Base-by-base conservation (phyloP, 2,888 invertebrate genomes). In the Agrotis puta region DNA sequence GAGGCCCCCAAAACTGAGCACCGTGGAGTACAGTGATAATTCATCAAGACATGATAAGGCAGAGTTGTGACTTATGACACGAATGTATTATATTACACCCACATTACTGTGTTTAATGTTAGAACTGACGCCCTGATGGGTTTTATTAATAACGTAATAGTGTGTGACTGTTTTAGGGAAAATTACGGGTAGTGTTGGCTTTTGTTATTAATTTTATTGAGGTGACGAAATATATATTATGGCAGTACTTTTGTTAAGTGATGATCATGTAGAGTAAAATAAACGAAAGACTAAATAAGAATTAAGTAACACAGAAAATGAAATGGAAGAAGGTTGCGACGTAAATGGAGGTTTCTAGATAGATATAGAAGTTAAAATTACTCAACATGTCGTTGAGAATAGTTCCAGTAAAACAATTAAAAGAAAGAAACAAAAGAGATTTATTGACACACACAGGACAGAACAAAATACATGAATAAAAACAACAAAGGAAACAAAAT, bases 31-130 rank as follows among this genome's bases (percentile, higher is more conserved):
- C 88, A 79, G 88, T 89, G 90, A 92, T 94, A 94, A 94, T 93
- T 94, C 92, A 94, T 92, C 92, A 91, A 87, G 91, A 90, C 90
- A 89, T 92, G 94, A 94, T 94, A 94, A 92, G 91, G 88, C 87
- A 85, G 88, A 90, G 91, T 90, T 91, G 90, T 92, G 93, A 93
- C 92, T 92, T 87, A 88, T 87, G 88, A 89, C 88, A 85, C 65
- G 74, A 81, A 87, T 86, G 88, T 92, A 91, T 93, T 90, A 92
- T 90, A 88, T 91, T 91, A 90, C 90, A 84, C 88, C 86, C 86
- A 84, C 79, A 79, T 84, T 82, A 75, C 79, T 69, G 62, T 66
- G 73, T 61, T 67, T 80, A 80, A 81, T 81, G 80, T 77, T 77
- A 50, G 13, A 64, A 74, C 67, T 70, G 77, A 74, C 68, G 81